phyloP scores from a whole-genome alignment of 2,113 vertebrate species.

The Phoxinus phoxinus region DNA sequence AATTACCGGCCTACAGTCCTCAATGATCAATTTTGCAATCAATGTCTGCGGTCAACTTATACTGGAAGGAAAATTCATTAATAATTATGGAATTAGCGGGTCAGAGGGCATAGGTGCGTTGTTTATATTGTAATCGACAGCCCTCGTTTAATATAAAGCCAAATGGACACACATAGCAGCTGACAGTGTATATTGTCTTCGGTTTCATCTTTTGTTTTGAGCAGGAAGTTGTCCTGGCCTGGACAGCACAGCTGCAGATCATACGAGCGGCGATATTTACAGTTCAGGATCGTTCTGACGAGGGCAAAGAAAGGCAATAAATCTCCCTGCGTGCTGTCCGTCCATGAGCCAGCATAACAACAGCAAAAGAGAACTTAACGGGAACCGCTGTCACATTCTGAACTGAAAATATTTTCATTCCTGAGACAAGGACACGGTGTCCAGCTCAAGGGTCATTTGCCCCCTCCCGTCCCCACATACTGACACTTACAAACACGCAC shows the following conservation, averaged over 20 bases:
- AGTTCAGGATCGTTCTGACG: constrained; percentile 55
- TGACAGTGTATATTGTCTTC: neutral
- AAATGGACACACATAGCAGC: neutral
- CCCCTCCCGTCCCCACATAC: constrained; percentile 42
- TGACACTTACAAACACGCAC: constrained; percentile 4
- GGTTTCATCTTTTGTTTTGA: constrained; percentile 18
- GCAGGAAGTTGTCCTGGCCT: constrained; percentile 20
- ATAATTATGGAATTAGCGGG: neutral
- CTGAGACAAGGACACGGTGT: neutral
- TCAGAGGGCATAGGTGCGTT: neutral
- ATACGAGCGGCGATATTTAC: constrained; percentile 49
- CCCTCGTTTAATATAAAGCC: neutral
- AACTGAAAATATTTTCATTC: constrained; percentile 54
- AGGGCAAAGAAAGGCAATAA: constrained; percentile 60
- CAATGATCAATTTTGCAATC: neutral
- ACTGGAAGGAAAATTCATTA: neutral
- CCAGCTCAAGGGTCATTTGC: constrained; percentile 57
- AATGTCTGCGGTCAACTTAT: neutral
- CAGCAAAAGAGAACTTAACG: constrained; percentile 33
- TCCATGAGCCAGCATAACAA: constrained; percentile 38
- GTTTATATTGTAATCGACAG: neutral
- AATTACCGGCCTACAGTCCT: neutral
- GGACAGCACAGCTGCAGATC: constrained; percentile 50
- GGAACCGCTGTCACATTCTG: constrained; percentile 48
- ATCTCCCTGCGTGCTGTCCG: constrained; percentile 52